These are phyloP conservation scores for Acanthurus tractus DNA, from an alignment of 2,797 vertebrate genomes.

Conservation along the genomic window DNA sequence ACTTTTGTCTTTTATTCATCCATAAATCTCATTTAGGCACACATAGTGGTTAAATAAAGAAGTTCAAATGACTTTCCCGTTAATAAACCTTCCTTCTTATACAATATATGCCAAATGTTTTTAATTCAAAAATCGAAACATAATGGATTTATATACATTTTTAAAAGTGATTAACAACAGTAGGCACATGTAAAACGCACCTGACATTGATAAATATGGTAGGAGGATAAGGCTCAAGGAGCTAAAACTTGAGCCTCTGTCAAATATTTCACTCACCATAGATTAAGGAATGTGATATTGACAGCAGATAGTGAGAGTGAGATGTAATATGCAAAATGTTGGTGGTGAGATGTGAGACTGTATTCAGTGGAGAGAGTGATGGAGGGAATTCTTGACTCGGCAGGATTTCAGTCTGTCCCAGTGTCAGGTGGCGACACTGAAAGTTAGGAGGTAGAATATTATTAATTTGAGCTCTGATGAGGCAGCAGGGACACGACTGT, in stretches of 20 bases:
- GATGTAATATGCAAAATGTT: no score
- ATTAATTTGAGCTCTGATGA: not conserved
- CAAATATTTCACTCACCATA: no score
- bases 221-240: no score
- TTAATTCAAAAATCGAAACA: no score
- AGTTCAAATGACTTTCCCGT: no score
- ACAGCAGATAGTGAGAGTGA: no score
- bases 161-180: not conserved
- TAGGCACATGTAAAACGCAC: not conserved
- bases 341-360: not conserved
- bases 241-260: no score
- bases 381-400: not conserved
- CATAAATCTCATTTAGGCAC: no score
- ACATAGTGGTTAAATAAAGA: no score
- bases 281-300: no score
- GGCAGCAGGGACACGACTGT: not conserved
- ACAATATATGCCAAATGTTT: not conserved
- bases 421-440: not conserved
- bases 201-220: no score
- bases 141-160: no score
- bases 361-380: not conserved
- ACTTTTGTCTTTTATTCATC: not conserved
- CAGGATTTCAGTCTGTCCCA: not conserved
- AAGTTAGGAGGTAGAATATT: not conserved
- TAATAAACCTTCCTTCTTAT: not conserved